Evolutionary conservation across 2,888 invertebrate species (phyloP).

Genomic region (Melolontha melolontha): DNA sequence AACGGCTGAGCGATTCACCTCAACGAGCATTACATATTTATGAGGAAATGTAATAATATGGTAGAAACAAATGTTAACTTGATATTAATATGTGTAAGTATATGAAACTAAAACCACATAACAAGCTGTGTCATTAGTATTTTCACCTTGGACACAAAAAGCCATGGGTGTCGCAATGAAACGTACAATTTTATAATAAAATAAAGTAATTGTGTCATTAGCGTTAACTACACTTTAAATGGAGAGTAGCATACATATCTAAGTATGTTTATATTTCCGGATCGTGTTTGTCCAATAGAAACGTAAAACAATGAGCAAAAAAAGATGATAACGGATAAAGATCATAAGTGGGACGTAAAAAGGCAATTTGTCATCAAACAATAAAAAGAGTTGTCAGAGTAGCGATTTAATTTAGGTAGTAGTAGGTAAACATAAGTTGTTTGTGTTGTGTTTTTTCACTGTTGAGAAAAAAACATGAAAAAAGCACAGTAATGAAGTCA

Average conservation of each 20-base stretch:
- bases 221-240: slow-evolving; percentile 48
- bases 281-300: slow-evolving; percentile 39
- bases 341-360: slow-evolving; percentile 53
- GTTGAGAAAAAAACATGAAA: slow-evolving; percentile 28
- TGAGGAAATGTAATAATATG: slow-evolving; percentile 8
- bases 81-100: slow-evolving; percentile 25
- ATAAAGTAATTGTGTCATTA: slow-evolving; percentile 47
- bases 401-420: slow-evolving; percentile 55
- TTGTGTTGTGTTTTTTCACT: slow-evolving; percentile 16
- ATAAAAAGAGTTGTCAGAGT: slow-evolving; percentile 54
- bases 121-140: slow-evolving; percentile 16
- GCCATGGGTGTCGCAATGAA: slow-evolving; percentile 16
- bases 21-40: slow-evolving; percentile 14
- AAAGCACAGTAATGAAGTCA: slow-evolving; percentile 39
- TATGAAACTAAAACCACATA: neutral
- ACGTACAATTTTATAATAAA: slow-evolving; percentile 42
- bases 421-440: slow-evolving; percentile 23
- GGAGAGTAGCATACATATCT: slow-evolving; percentile 44
- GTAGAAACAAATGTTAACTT: slow-evolving; percentile 22
- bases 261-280: slow-evolving; percentile 9
- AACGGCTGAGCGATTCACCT: slow-evolving; percentile 2
- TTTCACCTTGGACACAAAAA: slow-evolving; percentile 16
- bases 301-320: slow-evolving; percentile 46
- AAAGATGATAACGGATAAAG: slow-evolving; percentile 36
- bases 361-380: slow-evolving; percentile 57